Base-by-base conservation (phyloP, 1,140 invertebrate genomes). In the Lucilia cuprina region DNA sequence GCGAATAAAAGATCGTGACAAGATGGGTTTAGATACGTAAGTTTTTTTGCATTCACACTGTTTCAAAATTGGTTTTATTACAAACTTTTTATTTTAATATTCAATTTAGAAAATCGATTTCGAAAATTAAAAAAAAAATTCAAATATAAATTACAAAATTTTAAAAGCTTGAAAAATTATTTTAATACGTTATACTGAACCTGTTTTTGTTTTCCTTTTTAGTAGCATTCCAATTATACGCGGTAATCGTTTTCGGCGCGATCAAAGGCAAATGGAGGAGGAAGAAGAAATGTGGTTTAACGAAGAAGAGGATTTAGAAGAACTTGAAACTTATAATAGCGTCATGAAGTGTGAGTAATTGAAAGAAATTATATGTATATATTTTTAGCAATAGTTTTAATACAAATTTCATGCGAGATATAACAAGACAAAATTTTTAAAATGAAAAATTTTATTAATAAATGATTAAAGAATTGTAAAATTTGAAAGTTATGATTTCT, bases 231-330 rank as follows among this genome's bases (percentile, higher is more conserved):
- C 96, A 82, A 95, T 97, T 88, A 92, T 97, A 85, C 93, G 96
- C 87, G 95, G 93, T 85, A 94, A 94, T 90, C 93, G 97, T 84
- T 99, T 96, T 92, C 93, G 98, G 86, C 94, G 97, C 77, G 98
- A 99, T 92, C 96, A 97, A 85, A 93, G 98, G 74, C 95, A 98
- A 88, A 93, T 99, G 85, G 98, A 99, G 77, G 98, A 99, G 88
- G 98, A 99, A 87, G 98, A 99, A 91, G 98, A 99, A 91, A 97
- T 98, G 94, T 99, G 98, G 98, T 99, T 99, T 92, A 98, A 98
- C 90, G 97, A 98, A 87, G 98, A 99, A 86, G 98, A 99, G 89
- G 98, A 98, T 87, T 95, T 97, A 87, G 97, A 99, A 88, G 89
- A 90, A 84, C 88, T 91, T 85, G 92, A 92, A 83, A 87, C 91